phyloP scores from a whole-genome alignment of 2,113 vertebrate genomes.

The Rynchops niger region DNA sequence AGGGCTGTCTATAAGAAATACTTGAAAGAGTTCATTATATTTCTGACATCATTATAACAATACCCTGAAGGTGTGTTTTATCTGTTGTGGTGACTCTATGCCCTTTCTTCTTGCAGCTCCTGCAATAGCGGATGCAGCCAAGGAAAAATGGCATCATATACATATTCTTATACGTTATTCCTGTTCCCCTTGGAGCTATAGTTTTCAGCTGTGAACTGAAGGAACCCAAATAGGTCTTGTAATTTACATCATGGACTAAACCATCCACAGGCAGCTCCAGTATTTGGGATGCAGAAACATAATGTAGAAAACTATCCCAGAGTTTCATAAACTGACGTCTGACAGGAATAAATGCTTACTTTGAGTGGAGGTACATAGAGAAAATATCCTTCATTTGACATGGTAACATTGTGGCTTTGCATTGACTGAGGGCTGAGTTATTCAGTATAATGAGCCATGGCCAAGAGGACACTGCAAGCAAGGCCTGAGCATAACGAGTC shows the following conservation, averaged over 20 bases:
- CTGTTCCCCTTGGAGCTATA: background rate
- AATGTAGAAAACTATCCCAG: background rate
- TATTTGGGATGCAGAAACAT: background rate
- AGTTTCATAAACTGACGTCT: background rate
- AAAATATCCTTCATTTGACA: background rate
- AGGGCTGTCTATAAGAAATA: background rate
- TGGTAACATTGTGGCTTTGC: background rate
- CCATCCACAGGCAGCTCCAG: background rate
- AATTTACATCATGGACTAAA: background rate
- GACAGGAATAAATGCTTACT: background rate
- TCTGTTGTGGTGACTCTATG: background rate
- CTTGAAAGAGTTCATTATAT: constrained; percentile 15
- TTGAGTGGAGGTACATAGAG: background rate
- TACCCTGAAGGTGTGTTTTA: background rate
- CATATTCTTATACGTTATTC: background rate
- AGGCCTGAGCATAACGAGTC: background rate
- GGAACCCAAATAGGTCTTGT: background rate
- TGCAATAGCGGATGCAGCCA: background rate
- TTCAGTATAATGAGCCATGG: background rate
- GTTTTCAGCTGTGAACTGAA: background rate
- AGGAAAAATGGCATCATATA: background rate
- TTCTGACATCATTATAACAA: background rate
- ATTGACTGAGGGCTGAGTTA: background rate
- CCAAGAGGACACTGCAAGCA: background rate
- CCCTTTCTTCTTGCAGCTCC: background rate